Percentiles rank a stretch among this genome's conserved stretches.
These are phyloP conservation scores for Calameuta idolon DNA, from an alignment of 2,888 invertebrate genomes.

Conservation along the genomic window DNA sequence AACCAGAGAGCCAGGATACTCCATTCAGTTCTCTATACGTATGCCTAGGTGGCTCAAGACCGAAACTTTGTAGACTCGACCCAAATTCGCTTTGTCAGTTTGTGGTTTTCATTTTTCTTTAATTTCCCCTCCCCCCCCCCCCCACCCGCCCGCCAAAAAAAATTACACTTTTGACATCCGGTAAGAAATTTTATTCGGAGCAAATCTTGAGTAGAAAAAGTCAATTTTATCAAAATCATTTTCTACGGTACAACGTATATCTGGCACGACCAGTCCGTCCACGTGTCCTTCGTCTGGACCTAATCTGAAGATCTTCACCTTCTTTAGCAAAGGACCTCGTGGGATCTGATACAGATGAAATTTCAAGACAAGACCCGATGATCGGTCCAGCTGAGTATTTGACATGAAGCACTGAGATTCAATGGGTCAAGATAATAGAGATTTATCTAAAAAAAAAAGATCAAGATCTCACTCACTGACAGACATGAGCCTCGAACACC, in stretches of 20 bases:
- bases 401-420: background rate
- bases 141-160: too few species aligned
- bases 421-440: background rate
- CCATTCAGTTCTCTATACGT: constrained; percentile 23
- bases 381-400: background rate
- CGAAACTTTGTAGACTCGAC: constrained; percentile 34
- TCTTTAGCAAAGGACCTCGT: background rate
- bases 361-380: background rate
- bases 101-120: background rate
- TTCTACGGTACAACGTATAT: background rate
- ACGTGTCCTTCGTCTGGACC: background rate
- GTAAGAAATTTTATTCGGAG: background rate
- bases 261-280: too few species aligned
- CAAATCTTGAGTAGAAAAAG: background rate
- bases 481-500: background rate
- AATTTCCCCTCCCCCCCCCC: too few species aligned
- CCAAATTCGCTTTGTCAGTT: constrained; percentile 33
- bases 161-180: background rate
- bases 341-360: background rate
- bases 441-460: background rate
- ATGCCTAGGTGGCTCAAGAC: constrained; percentile 22
- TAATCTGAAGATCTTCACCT: background rate
- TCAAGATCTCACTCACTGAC: background rate
- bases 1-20: constrained; percentile 27
- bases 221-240: background rate